Base-by-base conservation (phyloP, 2,113 vertebrate genomes). In the Aramus guarauna region DNA sequence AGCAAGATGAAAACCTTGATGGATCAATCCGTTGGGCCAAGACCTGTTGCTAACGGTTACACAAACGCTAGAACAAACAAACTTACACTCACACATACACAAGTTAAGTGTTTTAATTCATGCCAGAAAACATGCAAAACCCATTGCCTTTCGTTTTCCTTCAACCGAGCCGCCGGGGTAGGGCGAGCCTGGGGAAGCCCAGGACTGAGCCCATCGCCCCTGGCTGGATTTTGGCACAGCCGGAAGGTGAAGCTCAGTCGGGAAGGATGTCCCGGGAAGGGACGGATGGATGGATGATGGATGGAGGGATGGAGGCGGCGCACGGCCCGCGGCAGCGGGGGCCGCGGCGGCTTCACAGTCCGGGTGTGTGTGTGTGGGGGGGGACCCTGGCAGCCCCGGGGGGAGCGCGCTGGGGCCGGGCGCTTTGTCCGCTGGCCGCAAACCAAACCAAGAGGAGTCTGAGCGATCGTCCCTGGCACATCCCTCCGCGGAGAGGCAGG, bases 91-190 rank as follows among this genome's bases (percentile, higher is more conserved):
- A 96, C 97, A 98, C 96, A 96, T 64, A 98, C 96, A 98, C 97
- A 96, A 97, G 96, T 93, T 96, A 96, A 98, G 97, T 98, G 97
- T 98, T 97, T 97, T 97, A 97, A 97, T 97, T 97, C 97, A 98
- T 98, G 98, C 98, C 97, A 97, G 97, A 97, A 98, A 98, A 98
- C 98, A 98, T 98, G 98, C 97, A 98, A 98, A 98, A 97, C 87
- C 82, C 96, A 97, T 87, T 23, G 91, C 97, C 97, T 97, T 97
- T 96, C 56, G 0, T 87, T 96, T 41, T 94, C 96, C 94, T 96
- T 94, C 94, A 91, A 90, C 95, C 39, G 45, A 95, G 93, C 94
- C 37, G 71, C 77, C 20, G 3, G 79, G 90, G 68, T 63, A 71
- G 84, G 53, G 62, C 27, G 27, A 88, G 74, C 88, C 50, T 23